These are phyloP conservation scores for Lithobates pipiens DNA, from an alignment of 2,797 vertebrate genomes.

Conservation along the genomic window DNA sequence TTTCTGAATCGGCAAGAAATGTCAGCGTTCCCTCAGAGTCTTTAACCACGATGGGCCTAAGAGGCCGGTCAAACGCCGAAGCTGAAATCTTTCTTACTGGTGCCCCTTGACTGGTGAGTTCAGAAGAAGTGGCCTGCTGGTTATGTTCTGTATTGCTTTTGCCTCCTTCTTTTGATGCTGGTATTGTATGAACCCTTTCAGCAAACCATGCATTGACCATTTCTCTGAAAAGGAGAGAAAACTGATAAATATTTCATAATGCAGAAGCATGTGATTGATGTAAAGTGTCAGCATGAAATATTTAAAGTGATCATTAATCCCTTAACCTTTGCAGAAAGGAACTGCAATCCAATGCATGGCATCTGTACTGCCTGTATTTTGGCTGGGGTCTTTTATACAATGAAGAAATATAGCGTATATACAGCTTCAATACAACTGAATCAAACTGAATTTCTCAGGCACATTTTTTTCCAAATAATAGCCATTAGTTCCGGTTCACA, in stretches of 20 bases:
- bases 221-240: constrained; percentile 81
- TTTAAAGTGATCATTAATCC: constrained; percentile 41
- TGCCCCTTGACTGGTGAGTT: constrained; percentile 78
- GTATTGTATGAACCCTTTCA: constrained; percentile 92
- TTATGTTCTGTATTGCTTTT: constrained; percentile 72
- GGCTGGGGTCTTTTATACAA: not conserved
- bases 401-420: not conserved
- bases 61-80: constrained; percentile 93
- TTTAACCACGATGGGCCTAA: constrained; percentile 93
- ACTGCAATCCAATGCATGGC: not conserved
- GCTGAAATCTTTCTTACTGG: constrained; percentile 94
- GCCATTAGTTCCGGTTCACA: too few relatives aligned
- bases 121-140: constrained; percentile 66
- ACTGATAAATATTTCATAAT: constrained; percentile 12
- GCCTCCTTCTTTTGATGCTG: constrained; percentile 79
- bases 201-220: constrained; percentile 99
- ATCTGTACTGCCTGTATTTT: not conserved
- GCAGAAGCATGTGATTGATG: constrained; percentile 18
- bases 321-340: not conserved
- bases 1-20: constrained; percentile 87
- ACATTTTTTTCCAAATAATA: not conserved
- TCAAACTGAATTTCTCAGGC: not conserved
- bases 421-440: not conserved
- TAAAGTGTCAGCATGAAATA: constrained; percentile 46
- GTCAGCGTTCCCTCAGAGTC: constrained; percentile 91